phyloP scores from a whole-genome alignment of 2,888 invertebrate species.

The Noctua pronuba region DNA sequence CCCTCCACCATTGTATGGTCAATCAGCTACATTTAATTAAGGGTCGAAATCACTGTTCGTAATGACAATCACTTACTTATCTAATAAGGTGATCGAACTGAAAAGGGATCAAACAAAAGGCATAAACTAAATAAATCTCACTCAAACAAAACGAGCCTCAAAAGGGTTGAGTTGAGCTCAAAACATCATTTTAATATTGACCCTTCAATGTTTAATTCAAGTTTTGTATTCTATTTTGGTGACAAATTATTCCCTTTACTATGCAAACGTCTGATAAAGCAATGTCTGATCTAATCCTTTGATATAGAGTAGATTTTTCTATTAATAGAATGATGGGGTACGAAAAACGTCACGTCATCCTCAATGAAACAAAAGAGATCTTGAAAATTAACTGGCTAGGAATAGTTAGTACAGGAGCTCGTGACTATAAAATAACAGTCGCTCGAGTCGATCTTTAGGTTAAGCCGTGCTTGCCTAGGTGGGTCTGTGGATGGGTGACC shows the following conservation, averaged over 20 bases:
- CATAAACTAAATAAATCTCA: slow-evolving; percentile 33
- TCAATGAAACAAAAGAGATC: slow-evolving; percentile 28
- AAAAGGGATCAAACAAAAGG: slow-evolving; percentile 27
- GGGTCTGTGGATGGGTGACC: no score
- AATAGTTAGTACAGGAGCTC: neutral
- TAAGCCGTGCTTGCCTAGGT: no score
- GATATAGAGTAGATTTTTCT: slow-evolving; percentile 11
- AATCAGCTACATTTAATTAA: neutral
- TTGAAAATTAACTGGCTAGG: slow-evolving; percentile 8
- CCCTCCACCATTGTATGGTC: no score
- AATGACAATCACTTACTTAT: neutral
- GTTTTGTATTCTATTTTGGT: slow-evolving; percentile 53
- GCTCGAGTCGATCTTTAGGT: no score
- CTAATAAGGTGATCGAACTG: neutral
- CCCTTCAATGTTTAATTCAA: slow-evolving; percentile 53
- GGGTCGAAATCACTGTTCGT: neutral
- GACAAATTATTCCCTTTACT: slow-evolving; percentile 56
- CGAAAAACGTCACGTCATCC: slow-evolving; percentile 19
- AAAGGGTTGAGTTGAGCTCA: slow-evolving; percentile 28
- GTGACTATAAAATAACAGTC: no score
- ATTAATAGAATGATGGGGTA: slow-evolving; percentile 26
- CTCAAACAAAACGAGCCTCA: slow-evolving; percentile 14
- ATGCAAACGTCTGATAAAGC: neutral
- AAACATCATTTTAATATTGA: slow-evolving; percentile 55
- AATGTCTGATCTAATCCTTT: neutral